A percentile compares a stretch with the other conserved stretches of the same genome.
Evolutionary conservation across 2,888 invertebrate species (phyloP).

Genomic region (Eulithis testata): DNA sequence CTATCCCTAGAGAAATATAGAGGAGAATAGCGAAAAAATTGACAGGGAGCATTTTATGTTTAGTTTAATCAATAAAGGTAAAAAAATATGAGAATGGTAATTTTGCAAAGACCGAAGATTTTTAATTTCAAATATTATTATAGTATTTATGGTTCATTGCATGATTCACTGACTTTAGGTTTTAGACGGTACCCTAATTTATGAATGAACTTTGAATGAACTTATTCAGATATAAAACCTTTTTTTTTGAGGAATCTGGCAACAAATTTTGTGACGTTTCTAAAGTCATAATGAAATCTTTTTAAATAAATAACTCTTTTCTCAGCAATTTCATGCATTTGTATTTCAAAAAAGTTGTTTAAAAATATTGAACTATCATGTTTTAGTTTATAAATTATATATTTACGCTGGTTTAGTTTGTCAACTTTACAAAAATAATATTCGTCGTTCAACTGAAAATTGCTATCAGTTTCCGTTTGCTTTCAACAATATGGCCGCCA

Average conservation of each 20-base stretch:
- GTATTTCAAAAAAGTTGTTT: not conserved
- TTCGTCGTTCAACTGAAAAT: conserved; percentile 53
- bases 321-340: not conserved
- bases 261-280: conserved; percentile 17
- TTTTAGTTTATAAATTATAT: not conserved
- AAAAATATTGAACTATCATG: not conserved
- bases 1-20: too few relatives aligned
- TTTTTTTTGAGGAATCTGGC: conserved; percentile 4
- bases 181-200: conserved; percentile 7
- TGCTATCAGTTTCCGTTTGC: conserved; percentile 73
- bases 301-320: conserved; percentile 4
- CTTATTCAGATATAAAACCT: not conserved
- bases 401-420: not conserved
- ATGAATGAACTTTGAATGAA: conserved; percentile 6
- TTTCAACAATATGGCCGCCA: conserved; percentile 84
- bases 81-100: too few relatives aligned
- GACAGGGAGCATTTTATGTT: too few relatives aligned
- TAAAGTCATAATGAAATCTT: conserved; percentile 24
- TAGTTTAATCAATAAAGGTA: too few relatives aligned
- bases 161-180: too few relatives aligned
- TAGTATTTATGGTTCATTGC: too few relatives aligned
- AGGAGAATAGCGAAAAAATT: too few relatives aligned
- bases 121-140: too few relatives aligned
- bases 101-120: too few relatives aligned
- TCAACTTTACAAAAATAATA: conserved; percentile 19